Conservation (phyloP, 2,888 invertebrate genomes). For the Eupithecia subumbrata region DNA sequence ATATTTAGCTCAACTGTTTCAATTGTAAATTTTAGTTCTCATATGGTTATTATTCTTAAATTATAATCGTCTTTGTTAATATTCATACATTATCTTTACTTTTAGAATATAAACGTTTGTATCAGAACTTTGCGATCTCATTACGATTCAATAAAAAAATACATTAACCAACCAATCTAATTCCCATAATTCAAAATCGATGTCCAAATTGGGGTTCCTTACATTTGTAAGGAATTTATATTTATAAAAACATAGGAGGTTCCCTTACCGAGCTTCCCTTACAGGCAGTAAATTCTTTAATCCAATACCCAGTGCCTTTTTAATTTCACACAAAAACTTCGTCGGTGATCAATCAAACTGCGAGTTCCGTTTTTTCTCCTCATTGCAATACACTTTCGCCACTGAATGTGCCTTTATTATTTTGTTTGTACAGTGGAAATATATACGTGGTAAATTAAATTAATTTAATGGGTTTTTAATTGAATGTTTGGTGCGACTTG, state of each 20-base stretch:
- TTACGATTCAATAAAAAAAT: constrained; percentile 10
- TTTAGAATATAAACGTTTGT: background rate
- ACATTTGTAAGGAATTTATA: no score
- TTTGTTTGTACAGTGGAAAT: constrained; percentile 79
- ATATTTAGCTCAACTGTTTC: no score
- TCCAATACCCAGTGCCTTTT: constrained; percentile 79
- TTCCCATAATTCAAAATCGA: constrained; percentile 66
- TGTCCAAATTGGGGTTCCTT: constrained; percentile 56
- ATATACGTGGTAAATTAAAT: constrained; percentile 77
- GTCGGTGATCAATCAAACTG: constrained; percentile 83
- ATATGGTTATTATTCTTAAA: no score
- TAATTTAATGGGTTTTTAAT: constrained; percentile 72
- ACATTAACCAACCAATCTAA: constrained; percentile 47
- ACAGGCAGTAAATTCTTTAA: constrained; percentile 76
- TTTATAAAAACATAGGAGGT: constrained; percentile 67
- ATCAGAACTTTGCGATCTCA: background rate
- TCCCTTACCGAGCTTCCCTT: constrained; percentile 53
- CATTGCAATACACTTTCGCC: constrained; percentile 80
- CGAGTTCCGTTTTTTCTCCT: constrained; percentile 73
- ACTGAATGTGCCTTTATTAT: constrained; percentile 75
- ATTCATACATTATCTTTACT: no score
- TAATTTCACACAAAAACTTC: constrained; percentile 82
- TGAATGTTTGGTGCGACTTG: constrained; percentile 42
- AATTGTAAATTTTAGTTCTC: no score
- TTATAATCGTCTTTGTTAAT: no score